Evolutionary conservation across 2,113 vertebrate species (phyloP), one percentile per base, ranked within the genome.

Genomic region (Dipodomys spectabilis): DNA sequence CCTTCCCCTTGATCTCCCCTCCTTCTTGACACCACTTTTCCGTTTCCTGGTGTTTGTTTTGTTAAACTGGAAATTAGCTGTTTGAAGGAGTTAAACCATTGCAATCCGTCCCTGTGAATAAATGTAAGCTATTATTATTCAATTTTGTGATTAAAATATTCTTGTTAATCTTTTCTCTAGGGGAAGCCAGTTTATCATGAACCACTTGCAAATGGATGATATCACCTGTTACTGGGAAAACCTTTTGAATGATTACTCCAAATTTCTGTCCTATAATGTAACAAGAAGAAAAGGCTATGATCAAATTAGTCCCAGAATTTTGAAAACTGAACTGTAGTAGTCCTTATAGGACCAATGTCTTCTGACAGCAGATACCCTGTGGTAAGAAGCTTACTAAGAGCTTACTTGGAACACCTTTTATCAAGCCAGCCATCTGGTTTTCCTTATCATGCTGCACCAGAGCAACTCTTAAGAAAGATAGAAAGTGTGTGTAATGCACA

Each of bases 211-310:
- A 35, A 99, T 99, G 99, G 98, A 99, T 77, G 99, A 99, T 2
- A 85, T 99, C 83, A 99, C 98, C 89, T 99, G 99, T 97, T 99
- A 99, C 98, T 99, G 99, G 99, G 98, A 99, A 96, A 98, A 94
- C 82, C 98, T 99, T 75, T 98, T 99, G 85, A 98, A 97, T 3
- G 98, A 98, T 72, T 99, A 99, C 72, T 98, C 99, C 92, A 98
- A 97, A 78, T 97, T 99, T 57, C 97, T 99, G 87, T 98, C 98
- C 89, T 99, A 99, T 97, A 98, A 98, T 93, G 99, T 99, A 45
- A 98, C 98, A 95, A 98, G 97, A 84, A 98, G 92, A 88, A 98
- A 96, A 92, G 95, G 88, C 95, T 99, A 99, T 98, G 97, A 90
- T 1, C 98, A 99, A 96, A 98, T 99, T 92, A 80, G 95, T 73